Evolutionary conservation across 1,140 invertebrate genomes (phyloP).

Genomic region (Drosophila varians): DNA sequence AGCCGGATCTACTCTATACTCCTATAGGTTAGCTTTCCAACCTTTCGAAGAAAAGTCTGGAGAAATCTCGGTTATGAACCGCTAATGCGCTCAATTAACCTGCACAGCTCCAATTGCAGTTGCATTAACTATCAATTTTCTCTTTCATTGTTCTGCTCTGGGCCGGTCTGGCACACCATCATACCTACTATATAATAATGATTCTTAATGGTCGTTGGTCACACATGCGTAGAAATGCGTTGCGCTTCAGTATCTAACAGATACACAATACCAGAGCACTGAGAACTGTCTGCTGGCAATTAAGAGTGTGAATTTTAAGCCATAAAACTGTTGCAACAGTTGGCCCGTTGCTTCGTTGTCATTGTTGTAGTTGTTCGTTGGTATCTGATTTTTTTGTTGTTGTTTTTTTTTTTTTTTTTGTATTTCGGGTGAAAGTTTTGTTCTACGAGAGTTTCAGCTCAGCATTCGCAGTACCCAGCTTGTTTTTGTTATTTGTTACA

Average conservation of each 20-base stretch:
- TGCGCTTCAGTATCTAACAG: conserved; percentile 57
- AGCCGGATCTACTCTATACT: conserved; percentile 15
- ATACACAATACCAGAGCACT: conserved; percentile 16
- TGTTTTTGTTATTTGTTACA: conserved; percentile 53
- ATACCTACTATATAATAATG: conserved; percentile 42
- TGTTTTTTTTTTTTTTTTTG: no score
- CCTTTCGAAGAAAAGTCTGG: conserved; percentile 6
- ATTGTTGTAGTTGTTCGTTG: conserved; percentile 31
- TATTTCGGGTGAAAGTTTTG: conserved; percentile 76
- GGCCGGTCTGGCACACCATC: no score
- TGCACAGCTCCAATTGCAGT: conserved; percentile 57
- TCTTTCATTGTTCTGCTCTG: conserved; percentile 72
- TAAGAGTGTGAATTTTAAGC: conserved; percentile 77
- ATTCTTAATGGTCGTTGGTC: conserved; percentile 52
- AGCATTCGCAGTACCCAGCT: conserved; percentile 8
- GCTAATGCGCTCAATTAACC: conserved; percentile 76
- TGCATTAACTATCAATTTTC: conserved; percentile 74
- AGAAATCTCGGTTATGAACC: conserved; percentile 61
- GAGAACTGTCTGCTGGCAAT: conserved; percentile 37
- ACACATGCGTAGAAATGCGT: conserved; percentile 67
- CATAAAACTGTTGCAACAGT: conserved; percentile 72
- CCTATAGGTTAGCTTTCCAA: conserved; percentile 10
- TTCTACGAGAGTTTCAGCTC: conserved; percentile 50
- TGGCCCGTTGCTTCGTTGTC: conserved; percentile 35
- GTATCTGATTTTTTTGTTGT: conserved; percentile 33